Conservation (phyloP, 2,113 vertebrate species). For the Prochilodus magdalenae region DNA sequence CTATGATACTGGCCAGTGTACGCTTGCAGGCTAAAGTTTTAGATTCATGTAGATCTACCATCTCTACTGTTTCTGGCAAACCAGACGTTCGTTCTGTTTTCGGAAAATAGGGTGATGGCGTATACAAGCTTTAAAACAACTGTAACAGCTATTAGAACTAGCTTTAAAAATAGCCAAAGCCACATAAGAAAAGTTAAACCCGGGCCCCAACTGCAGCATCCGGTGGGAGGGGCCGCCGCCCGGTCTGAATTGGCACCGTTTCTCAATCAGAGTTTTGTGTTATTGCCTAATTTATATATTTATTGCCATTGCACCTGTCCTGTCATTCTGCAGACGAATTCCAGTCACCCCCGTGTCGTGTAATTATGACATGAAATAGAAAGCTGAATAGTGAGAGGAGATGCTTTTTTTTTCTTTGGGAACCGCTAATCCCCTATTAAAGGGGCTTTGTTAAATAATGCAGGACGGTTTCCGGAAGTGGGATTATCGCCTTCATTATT, state of each 20-base stretch:
- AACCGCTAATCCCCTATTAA: slow-evolving; percentile 98
- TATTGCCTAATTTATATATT: slow-evolving; percentile 85
- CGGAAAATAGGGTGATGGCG: background rate
- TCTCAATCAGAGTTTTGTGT: slow-evolving; percentile 55
- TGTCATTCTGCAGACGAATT: slow-evolving; percentile 86
- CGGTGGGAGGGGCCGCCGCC: background rate
- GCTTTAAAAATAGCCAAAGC: background rate
- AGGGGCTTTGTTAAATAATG: slow-evolving; percentile 97
- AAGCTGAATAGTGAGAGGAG: slow-evolving; percentile 87
- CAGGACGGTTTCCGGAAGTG: slow-evolving; percentile 98
- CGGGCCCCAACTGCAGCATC: background rate
- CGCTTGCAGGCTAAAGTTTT: background rate
- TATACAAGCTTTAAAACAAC: background rate
- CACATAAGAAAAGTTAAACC: background rate
- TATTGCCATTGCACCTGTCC: slow-evolving; percentile 92
- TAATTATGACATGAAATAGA: slow-evolving; percentile 97
- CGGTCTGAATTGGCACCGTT: background rate
- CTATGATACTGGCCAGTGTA: background rate
- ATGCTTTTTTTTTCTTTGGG: slow-evolving; percentile 85
- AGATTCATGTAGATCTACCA: no score
- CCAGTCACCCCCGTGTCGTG: slow-evolving; percentile 86
- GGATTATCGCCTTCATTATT: slow-evolving; percentile 94
- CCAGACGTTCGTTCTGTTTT: background rate
- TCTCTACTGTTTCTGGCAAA: background rate
- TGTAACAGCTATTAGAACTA: background rate